Evolutionary conservation across 1,140 invertebrate genomes (phyloP), one percentile per base, ranked within the genome.

Genomic region (Chironomus striatipennis): DNA sequence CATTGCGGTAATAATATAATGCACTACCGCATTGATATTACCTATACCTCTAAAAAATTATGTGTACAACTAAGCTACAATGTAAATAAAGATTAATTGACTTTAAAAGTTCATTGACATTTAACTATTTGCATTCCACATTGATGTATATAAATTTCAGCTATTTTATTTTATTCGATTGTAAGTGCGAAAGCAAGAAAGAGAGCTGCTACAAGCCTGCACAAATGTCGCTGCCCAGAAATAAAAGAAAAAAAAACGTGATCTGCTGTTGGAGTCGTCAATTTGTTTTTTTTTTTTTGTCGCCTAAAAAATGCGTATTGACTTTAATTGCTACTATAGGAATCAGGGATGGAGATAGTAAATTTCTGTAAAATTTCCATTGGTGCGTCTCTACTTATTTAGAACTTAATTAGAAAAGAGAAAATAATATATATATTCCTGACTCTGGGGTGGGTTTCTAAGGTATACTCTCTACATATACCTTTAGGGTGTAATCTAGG

Each of bases 51-150:
- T 57, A 57, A 57, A 57, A 34, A 34, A 34, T 2, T 34, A 34
- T 34, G 47, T 70, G 65, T 17, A 57, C n/a, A 12, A 12, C 47
- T 12, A 70, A 20, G 65, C 65, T 20, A 70, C 65, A 70, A 20
- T 18, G 18, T 70, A 20, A 70, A 70, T 70, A 70, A 70, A 70
- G 65, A 70, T 70, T 21, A 70, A 70, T 70, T 70, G 65, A 21
- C 47, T 70, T 70, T 34, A 34, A 21, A 18, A 20, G 65, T 70
- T 70, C 65, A 70, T 70, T 70, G 65, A 70, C 65, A 70, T 70
- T 70, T 67, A n/a, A 57, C 47, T 57, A 70, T 70, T 70, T 70
- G 65, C 65, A 70, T 70, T 70, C 65, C 65, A 17, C 65, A 70
- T 70, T 70, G 20, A 70, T 57, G 65, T 70, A 21, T 70, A 18